Conservation (phyloP, 37 sponge, comb jelly and placozoan species). For the Mnemiopsis leidyi region DNA sequence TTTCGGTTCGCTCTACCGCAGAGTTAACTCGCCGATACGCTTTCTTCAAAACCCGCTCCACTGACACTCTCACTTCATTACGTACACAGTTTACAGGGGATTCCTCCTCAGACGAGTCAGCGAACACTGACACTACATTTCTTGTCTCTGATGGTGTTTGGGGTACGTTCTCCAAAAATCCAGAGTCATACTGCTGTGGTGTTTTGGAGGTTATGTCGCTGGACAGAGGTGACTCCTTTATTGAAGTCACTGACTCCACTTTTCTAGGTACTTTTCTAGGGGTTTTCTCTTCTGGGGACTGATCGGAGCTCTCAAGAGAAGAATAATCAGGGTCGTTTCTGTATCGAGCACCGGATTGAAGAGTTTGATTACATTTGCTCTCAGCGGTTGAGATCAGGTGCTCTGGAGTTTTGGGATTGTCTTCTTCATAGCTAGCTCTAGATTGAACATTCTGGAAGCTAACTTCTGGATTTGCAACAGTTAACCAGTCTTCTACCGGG, state of each 20-base stretch:
- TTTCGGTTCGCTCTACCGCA: not conserved
- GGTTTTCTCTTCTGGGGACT: not conserved
- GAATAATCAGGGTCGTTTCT: slow-evolving; percentile 4
- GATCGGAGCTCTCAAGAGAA: not conserved
- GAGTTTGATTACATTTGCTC: not conserved
- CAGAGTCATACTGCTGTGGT: not conserved
- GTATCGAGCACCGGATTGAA: not conserved
- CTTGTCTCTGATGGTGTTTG: not conserved
- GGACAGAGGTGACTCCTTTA: not conserved
- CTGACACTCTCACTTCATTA: not conserved
- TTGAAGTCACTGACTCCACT: not conserved
- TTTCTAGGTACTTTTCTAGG: not conserved
- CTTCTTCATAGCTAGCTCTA: not conserved
- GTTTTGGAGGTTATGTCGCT: not conserved
- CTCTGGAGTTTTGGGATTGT: not conserved
- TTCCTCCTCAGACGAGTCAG: not conserved
- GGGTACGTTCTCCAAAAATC: not conserved
- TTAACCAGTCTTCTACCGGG: not conserved
- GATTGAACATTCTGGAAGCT: not conserved
- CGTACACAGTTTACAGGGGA: not conserved
- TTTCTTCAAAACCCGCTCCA: not conserved
- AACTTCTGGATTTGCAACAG: not conserved
- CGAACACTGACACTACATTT: not conserved
- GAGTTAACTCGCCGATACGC: not conserved
- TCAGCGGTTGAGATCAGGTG: not conserved